Evolutionary conservation across 2,888 invertebrate genomes (phyloP), one percentile per base, ranked within the genome.

Genomic region (Limnephilus rhombicus): DNA sequence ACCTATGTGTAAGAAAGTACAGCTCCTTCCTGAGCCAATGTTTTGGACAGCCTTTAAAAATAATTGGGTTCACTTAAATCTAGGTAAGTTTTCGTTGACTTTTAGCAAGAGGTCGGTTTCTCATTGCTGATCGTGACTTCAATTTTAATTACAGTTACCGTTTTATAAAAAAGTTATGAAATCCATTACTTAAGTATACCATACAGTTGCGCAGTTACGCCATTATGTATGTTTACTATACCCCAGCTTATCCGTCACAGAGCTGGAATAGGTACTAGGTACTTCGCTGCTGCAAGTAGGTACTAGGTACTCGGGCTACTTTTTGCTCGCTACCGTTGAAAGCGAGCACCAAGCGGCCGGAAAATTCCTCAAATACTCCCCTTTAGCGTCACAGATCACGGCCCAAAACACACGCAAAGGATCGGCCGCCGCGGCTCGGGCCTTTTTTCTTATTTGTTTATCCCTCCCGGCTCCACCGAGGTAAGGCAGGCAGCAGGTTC

Each of bases 401-500:
- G 88, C 15, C 68, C 88, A 88, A 68, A 41, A 80, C 88, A 88
- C 88, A 68, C 88, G 37, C 80, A 88, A 88, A 88, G 88, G 68
- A 41, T 49, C 45, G 86, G 29, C 80, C 34, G 31, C 37, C 37
- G 88, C 31, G 88, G 80, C 24, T 88, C 80, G 29, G 68, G 37
- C 80, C 88, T 88, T 88, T 68, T 88, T 88, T 88, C 88, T 88
- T 80, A 88, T 88, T 88, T 88, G 88, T 88, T 88, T 45, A 68
- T 88, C 31, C 68, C 68, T 9, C 31, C n/a, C 29, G n/a, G 37
- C 31, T 68, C 68, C n/a, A 68, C 24, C 68, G 24, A 24, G 68
- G 24, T n/a, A 68, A 68, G 68, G 24, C 68, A 68, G 68, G 24
- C 24, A n/a, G 24, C 68, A 68, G 68, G 24, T 9, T 9, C 24